Percentiles rank a stretch among this genome's conserved stretches.
Evolutionary conservation across 2,797 vertebrate genomes (phyloP).

Genomic region (Pygocentrus nattereri): DNA sequence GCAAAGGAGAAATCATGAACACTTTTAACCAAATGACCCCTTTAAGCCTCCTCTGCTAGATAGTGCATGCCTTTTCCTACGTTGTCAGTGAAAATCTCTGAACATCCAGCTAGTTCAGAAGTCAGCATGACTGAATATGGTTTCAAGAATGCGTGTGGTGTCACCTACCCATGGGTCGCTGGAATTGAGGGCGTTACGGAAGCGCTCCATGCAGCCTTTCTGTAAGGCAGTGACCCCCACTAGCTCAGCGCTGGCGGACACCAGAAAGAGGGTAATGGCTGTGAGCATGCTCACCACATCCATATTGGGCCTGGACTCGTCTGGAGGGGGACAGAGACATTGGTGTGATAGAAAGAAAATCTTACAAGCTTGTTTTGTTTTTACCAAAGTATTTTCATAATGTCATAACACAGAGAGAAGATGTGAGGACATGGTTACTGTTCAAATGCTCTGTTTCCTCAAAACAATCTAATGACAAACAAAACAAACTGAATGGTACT

Average conservation of each 20-base stretch:
- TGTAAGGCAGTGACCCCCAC: slow-evolving; percentile 92
- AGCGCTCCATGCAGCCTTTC: slow-evolving; percentile 92
- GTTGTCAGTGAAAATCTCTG: too few species aligned
- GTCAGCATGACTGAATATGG: not conserved
- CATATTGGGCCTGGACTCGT: slow-evolving; percentile 82
- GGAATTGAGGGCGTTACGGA: slow-evolving; percentile 90
- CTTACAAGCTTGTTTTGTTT: not conserved
- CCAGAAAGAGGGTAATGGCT: slow-evolving; percentile 92
- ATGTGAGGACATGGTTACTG: too few species aligned
- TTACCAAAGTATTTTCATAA: too few species aligned
- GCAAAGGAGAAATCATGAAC: too few species aligned
- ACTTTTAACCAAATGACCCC: too few species aligned
- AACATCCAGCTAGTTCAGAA: not conserved
- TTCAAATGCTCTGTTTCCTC: too few species aligned
- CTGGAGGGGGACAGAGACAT: slow-evolving; percentile 70
- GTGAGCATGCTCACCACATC: slow-evolving; percentile 96
- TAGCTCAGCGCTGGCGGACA: slow-evolving; percentile 91
- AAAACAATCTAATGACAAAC: too few species aligned
- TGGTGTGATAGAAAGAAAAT: not conserved
- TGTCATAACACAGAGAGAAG: too few species aligned
- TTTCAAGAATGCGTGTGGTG: not conserved
- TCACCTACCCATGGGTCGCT: slow-evolving; percentile 89
- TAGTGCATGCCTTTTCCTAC: too few species aligned
- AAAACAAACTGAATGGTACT: too few species aligned
- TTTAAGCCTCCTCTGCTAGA: too few species aligned